phyloP scores from a whole-genome alignment of 2,888 invertebrate species.

The Lepidocyrtinus sp. region DNA sequence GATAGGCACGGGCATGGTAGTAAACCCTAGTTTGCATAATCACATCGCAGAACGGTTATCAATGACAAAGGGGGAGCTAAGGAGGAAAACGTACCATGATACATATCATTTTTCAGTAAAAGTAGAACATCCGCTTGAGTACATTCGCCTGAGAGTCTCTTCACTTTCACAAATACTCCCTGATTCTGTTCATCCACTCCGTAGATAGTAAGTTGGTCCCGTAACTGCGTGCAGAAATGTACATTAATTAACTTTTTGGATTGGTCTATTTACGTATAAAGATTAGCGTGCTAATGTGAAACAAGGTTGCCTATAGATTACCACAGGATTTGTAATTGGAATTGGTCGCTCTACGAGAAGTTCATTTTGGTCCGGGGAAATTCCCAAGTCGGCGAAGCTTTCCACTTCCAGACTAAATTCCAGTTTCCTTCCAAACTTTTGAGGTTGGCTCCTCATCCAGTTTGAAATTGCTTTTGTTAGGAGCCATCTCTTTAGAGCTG shows the following conservation, averaged over 20 bases:
- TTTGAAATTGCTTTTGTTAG: constrained; percentile 56
- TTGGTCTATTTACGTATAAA: not conserved
- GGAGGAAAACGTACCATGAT: constrained; percentile 18
- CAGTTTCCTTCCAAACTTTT: constrained; percentile 44
- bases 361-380: constrained; percentile 58
- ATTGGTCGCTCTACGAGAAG: constrained; percentile 52
- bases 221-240: constrained; percentile 59
- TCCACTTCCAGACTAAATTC: constrained; percentile 28
- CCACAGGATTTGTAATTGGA: constrained; percentile 33
- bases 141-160: constrained; percentile 71
- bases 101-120: constrained; percentile 33
- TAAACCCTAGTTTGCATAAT: constrained; percentile 1
- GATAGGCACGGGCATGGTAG: not conserved
- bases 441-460: constrained; percentile 61
- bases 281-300: constrained; percentile 11
- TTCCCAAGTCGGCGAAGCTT: constrained; percentile 50
- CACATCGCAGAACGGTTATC: too few species aligned
- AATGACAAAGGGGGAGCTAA: not conserved
- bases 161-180: constrained; percentile 75
- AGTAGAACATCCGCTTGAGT: constrained; percentile 52
- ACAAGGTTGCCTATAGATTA: constrained; percentile 23
- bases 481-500: constrained; percentile 61
- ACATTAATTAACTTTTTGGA: constrained; percentile 2
- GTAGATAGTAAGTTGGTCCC: constrained; percentile 74
- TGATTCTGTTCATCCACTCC: constrained; percentile 76